Percentiles rank a stretch among this genome's conserved stretches.
phyloP scores from a whole-genome alignment of 2,113 vertebrate genomes.

The Charina bottae region DNA sequence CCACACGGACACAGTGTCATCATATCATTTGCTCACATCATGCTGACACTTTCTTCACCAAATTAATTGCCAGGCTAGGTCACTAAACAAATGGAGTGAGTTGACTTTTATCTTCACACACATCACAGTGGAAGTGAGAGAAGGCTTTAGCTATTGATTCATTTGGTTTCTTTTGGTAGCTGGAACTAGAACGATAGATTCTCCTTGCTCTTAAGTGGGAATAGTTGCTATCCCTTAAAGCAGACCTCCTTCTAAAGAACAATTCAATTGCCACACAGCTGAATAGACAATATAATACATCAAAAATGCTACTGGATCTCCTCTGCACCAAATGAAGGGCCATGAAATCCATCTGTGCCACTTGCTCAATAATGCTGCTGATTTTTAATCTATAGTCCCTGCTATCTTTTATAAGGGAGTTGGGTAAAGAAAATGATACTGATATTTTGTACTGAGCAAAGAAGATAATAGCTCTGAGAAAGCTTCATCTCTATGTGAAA shows the following conservation, averaged over 20 bases:
- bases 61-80: conserved; percentile 13
- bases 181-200: conserved; percentile 45
- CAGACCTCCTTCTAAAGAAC: conserved; percentile 61
- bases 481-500: conserved; percentile 31
- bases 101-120: conserved; percentile 20
- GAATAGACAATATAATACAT: conserved; percentile 52
- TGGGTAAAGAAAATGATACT: conserved; percentile 44
- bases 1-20: neutral
- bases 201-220: conserved; percentile 58
- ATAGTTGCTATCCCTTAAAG: conserved; percentile 55
- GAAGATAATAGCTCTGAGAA: conserved; percentile 50
- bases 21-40: conserved; percentile 14
- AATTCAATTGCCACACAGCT: conserved; percentile 57
- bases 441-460: conserved; percentile 45
- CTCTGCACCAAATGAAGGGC: conserved; percentile 45
- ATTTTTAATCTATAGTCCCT: conserved; percentile 53
- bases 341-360: conserved; percentile 41
- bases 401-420: conserved; percentile 14
- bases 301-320: conserved; percentile 46
- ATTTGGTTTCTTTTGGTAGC: conserved; percentile 44
- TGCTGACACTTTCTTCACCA: neutral
- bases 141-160: conserved; percentile 46
- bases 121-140: neutral
- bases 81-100: conserved; percentile 9
- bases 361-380: conserved; percentile 41